Evolutionary conservation across 2,113 vertebrate species (phyloP).

Genomic region (Malurus melanocephalus): DNA sequence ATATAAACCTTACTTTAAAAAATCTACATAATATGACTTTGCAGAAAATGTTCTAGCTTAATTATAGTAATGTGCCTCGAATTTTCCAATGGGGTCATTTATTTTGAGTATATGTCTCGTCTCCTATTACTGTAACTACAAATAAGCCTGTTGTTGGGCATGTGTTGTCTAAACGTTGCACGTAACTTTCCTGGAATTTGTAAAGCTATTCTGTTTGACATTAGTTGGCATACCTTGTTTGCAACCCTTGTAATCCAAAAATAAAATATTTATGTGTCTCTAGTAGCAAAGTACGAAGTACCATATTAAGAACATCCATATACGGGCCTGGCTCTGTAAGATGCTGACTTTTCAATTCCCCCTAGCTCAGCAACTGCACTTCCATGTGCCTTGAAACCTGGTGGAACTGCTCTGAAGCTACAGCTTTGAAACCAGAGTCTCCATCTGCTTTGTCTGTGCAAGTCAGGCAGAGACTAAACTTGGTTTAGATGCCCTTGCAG

Average conservation of each 20-base stretch:
- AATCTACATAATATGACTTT: slow-evolving; percentile 24
- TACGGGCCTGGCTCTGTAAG: slow-evolving; percentile 36
- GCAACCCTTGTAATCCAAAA: slow-evolving; percentile 60
- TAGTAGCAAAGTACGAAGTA: slow-evolving; percentile 46
- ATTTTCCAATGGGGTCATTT: slow-evolving; percentile 63
- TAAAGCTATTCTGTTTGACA: slow-evolving; percentile 64
- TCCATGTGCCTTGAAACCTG: background rate
- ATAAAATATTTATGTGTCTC: slow-evolving; percentile 68
- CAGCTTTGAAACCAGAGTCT: background rate
- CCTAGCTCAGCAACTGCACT: slow-evolving; percentile 1
- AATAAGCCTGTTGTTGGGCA: slow-evolving; percentile 57
- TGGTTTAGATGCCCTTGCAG: background rate
- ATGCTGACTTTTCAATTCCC: background rate
- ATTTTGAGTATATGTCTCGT: slow-evolving; percentile 57
- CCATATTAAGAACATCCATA: slow-evolving; percentile 57
- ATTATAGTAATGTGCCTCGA: slow-evolving; percentile 54
- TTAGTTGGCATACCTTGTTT: slow-evolving; percentile 63
- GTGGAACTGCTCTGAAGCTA: background rate
- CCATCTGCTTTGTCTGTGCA: background rate
- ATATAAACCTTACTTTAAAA: slow-evolving; percentile 10
- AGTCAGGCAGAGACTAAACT: background rate
- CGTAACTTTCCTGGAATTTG: slow-evolving; percentile 64
- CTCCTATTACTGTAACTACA: slow-evolving; percentile 56
- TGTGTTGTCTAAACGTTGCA: slow-evolving; percentile 54
- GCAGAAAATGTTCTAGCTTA: slow-evolving; percentile 59